Percentiles rank a stretch among this genome's conserved stretches.
Evolutionary conservation across 92 coral and sea anemone species (phyloP).

Genomic region (Pocillopora meandrina): DNA sequence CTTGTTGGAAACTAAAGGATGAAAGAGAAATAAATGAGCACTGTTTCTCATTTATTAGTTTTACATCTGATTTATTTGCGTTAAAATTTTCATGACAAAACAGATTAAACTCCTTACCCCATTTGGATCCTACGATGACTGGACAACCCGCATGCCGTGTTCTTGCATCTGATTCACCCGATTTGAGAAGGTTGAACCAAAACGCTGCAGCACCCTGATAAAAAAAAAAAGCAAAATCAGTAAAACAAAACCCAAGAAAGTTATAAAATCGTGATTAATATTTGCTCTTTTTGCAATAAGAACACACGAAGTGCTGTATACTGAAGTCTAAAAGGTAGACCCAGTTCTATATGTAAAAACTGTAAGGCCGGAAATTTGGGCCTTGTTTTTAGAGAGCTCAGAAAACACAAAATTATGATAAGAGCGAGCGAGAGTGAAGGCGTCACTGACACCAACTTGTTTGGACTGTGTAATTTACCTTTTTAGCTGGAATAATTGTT

Average conservation of each 20-base stretch:
- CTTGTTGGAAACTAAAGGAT: conserved; percentile 73
- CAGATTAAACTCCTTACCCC: conserved; percentile 61
- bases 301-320: no score
- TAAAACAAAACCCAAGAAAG: not conserved
- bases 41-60: not conserved
- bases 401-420: no score
- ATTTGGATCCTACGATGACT: conserved; percentile 82
- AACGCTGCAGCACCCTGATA: conserved; percentile 82
- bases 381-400: no score
- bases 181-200: conserved; percentile 75
- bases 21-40: not conserved
- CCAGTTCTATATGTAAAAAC: no score
- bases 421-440: no score
- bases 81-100: not conserved
- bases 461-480: conserved; percentile 28
- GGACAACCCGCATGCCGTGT: conserved; percentile 90
- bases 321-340: no score
- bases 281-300: no score
- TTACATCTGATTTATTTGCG: no score
- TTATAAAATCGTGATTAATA: no score
- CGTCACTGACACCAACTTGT: no score
- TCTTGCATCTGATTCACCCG: conserved; percentile 67
- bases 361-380: no score
- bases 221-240: not conserved
- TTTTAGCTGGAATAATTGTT: conserved; percentile 70